phyloP scores from a whole-genome alignment of 1,140 invertebrate genomes.

The Zaprionus gabonicus region DNA sequence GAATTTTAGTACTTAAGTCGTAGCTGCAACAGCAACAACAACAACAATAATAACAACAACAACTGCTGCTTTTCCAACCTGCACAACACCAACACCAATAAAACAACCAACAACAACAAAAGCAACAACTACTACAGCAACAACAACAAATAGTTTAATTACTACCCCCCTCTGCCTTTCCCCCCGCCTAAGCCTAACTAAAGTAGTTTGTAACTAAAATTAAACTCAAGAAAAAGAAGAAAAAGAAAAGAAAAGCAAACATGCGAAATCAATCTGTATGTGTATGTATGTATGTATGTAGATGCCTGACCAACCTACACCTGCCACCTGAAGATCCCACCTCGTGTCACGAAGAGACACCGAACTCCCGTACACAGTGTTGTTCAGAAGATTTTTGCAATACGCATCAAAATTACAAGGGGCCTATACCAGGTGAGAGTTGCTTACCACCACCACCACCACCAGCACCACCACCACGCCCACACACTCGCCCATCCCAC shows the following conservation, averaged over 20 bases:
- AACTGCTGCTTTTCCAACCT: conserved; percentile 59
- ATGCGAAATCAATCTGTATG: conserved; percentile 42
- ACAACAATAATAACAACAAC: conserved; percentile 17
- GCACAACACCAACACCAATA: conserved; percentile 55
- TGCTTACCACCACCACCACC: conserved; percentile 42
- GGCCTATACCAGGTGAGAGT: conserved; percentile 81
- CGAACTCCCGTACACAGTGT: conserved; percentile 84
- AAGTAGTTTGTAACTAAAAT: conserved; percentile 56
- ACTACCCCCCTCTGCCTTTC: neutral
- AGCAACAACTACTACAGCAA: conserved; percentile 9
- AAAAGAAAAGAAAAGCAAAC: conserved; percentile 32
- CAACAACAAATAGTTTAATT: conserved; percentile 43
- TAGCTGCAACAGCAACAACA: conserved; percentile 19
- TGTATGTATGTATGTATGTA: conserved; percentile 84
- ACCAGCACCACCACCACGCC: conserved; percentile 1
- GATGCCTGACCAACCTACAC: conserved; percentile 87
- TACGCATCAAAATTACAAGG: conserved; percentile 83
- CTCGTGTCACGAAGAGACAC: conserved; percentile 85
- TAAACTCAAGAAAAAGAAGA: conserved; percentile 3
- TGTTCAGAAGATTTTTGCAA: conserved; percentile 88
- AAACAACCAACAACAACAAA: conserved; percentile 36
- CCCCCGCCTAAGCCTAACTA: conserved; percentile 27
- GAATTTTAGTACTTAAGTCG: conserved; percentile 39
- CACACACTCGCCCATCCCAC: conserved; percentile 9
- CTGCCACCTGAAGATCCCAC: conserved; percentile 89